phyloP scores from a whole-genome alignment of 2,797 vertebrate species.

The Chelonia mydas region DNA sequence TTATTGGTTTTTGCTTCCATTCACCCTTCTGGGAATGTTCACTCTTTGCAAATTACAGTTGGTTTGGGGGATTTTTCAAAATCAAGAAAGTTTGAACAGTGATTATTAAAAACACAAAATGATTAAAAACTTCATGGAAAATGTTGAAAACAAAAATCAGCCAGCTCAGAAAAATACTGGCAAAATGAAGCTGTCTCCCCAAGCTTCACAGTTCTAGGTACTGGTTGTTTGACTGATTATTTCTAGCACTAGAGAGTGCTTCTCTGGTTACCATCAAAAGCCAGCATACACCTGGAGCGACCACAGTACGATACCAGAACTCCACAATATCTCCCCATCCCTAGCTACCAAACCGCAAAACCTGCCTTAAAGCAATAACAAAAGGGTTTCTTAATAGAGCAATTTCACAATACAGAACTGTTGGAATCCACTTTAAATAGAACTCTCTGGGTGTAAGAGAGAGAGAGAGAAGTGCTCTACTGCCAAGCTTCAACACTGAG shows the following conservation, averaged over 20 bases:
- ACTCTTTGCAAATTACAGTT: neutral
- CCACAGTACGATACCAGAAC: too few species aligned
- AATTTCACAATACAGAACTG: neutral
- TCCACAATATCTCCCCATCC: neutral
- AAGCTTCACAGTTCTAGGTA: neutral
- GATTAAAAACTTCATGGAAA: neutral
- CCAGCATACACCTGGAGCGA: too few species aligned
- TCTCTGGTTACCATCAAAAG: neutral
- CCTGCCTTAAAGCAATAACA: neutral
- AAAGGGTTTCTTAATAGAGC: neutral
- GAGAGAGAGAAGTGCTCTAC: neutral
- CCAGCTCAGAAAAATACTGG: neutral
- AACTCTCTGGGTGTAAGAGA: neutral
- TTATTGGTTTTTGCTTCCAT: neutral
- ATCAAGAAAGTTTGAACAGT: neutral
- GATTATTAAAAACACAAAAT: neutral
- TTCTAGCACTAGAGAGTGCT: neutral
- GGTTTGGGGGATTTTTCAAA: neutral
- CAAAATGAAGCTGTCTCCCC: neutral
- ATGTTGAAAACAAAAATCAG: neutral
- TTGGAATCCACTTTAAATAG: neutral
- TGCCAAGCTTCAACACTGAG: neutral
- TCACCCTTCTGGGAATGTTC: neutral
- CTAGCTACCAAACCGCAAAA: neutral
- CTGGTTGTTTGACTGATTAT: neutral